Evolutionary conservation across 2,113 vertebrate genomes (phyloP).

Genomic region (Thymallus thymallus): DNA sequence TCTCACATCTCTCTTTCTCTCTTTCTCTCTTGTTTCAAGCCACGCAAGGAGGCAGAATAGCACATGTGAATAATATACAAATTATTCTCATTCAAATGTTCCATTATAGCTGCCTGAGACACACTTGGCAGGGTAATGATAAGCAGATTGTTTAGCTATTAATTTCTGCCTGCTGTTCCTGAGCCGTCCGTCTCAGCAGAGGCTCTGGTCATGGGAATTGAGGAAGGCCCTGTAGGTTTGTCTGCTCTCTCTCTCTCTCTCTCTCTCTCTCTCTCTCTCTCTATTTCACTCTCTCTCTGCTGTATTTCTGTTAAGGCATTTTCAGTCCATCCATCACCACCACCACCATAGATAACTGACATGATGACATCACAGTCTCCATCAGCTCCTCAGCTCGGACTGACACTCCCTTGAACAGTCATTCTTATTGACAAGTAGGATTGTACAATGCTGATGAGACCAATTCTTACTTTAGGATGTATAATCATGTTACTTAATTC

Average conservation of each 20-base stretch:
- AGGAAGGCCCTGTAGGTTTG: background rate
- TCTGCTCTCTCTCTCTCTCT: background rate
- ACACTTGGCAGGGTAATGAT: slow-evolving; percentile 1
- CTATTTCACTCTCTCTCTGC: too few relatives aligned
- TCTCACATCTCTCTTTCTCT: background rate
- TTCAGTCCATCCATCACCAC: background rate
- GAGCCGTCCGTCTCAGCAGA: background rate
- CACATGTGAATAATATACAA: slow-evolving; percentile 1
- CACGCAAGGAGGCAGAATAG: slow-evolving; percentile 1
- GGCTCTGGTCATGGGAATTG: background rate
- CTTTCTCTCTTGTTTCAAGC: slow-evolving; percentile 3
- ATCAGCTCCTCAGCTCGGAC: slow-evolving; percentile 1
- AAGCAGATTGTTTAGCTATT: slow-evolving; percentile 10
- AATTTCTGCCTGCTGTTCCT: background rate
- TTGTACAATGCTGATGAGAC: background rate
- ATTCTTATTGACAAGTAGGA: background rate
- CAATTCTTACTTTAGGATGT: background rate
- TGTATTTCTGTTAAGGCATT: slow-evolving; percentile 2
- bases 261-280: too few relatives aligned
- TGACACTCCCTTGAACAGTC: background rate
- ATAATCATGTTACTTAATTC: too few relatives aligned
- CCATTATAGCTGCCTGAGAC: background rate
- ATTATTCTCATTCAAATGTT: background rate
- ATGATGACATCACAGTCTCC: background rate
- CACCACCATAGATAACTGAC: background rate